Conservation (phyloP, 2,888 invertebrate species). For the Rhynchonema sp. region DNA sequence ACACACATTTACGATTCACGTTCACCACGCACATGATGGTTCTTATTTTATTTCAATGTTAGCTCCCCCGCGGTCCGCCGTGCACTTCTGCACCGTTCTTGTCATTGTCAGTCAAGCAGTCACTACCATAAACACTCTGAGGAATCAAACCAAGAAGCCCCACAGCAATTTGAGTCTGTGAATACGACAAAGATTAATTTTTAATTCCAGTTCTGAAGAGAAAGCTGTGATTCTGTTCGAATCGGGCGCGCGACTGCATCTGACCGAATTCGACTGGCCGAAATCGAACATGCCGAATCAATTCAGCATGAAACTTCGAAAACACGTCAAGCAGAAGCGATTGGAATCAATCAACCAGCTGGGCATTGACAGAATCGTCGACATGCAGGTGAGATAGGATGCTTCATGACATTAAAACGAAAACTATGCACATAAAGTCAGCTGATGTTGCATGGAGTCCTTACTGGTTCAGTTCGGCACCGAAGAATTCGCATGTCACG, state of each 20-base stretch:
- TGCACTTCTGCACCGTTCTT: too few species aligned
- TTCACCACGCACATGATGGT: neutral
- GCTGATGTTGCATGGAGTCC: too few species aligned
- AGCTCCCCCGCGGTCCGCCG: too few species aligned
- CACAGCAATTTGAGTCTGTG: too few species aligned
- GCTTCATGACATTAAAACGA: too few species aligned
- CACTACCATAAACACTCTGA: neutral
- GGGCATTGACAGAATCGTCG: slow-evolving; percentile 77
- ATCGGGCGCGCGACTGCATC: slow-evolving; percentile 78
- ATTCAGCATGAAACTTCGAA: slow-evolving; percentile 93
- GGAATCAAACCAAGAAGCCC: too few species aligned
- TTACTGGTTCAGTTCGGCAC: slow-evolving; percentile 56
- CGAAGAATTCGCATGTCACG: slow-evolving; percentile 73
- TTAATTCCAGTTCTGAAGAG: slow-evolving; percentile 53
- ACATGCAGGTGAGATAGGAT: slow-evolving; percentile 94
- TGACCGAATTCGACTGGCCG: slow-evolving; percentile 92
- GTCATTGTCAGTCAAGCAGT: neutral
- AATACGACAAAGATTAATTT: too few species aligned
- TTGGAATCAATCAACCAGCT: slow-evolving; percentile 62
- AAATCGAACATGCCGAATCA: slow-evolving; percentile 55
- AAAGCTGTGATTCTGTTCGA: slow-evolving; percentile 73
- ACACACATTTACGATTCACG: too few species aligned
- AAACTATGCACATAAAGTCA: too few species aligned
- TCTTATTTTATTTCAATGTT: neutral
- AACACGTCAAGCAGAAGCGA: slow-evolving; percentile 85